phyloP scores from a whole-genome alignment of 1,140 invertebrate species.

The Branchinecta lynchi region DNA sequence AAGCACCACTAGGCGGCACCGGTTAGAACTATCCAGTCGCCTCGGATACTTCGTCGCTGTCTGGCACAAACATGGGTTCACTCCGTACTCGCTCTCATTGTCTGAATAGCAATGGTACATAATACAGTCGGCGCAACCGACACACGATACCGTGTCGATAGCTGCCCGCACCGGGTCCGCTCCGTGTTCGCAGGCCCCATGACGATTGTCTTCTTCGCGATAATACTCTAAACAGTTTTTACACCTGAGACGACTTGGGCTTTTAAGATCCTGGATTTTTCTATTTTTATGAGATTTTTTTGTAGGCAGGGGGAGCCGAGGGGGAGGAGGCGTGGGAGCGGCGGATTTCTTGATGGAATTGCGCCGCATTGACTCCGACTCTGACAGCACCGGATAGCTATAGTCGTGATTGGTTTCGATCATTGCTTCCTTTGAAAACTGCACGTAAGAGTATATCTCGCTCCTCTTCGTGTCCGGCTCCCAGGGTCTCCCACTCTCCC shows the following conservation, averaged over 20 bases:
- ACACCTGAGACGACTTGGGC: constrained; percentile 25
- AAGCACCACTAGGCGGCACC: constrained; percentile 50
- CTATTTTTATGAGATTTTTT: constrained; percentile 40
- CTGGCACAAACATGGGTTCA: constrained; percentile 59
- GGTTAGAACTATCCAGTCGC: constrained; percentile 30
- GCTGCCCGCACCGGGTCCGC: constrained; percentile 64
- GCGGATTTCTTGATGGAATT: constrained; percentile 31
- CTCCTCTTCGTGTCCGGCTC: constrained; percentile 18
- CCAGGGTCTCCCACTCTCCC: constrained; percentile 25
- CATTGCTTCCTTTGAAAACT: constrained; percentile 43
- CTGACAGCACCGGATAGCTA: constrained; percentile 57
- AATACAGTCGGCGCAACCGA: constrained; percentile 61
- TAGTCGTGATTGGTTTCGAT: constrained; percentile 52
- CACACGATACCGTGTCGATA: constrained; percentile 65
- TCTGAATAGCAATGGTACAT: constrained; percentile 85
- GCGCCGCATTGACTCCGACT: constrained; percentile 24
- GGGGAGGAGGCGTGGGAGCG: constrained; percentile 21
- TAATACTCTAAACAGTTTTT: constrained; percentile 36
- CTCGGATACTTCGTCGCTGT: constrained; percentile 34
- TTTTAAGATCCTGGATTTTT: neutral
- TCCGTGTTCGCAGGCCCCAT: constrained; percentile 70
- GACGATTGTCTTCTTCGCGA: constrained; percentile 54
- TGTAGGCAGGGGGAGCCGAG: constrained; percentile 46
- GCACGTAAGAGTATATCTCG: constrained; percentile 67
- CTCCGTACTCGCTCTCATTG: constrained; percentile 48